Evolutionary conservation across 1,140 invertebrate species (phyloP).

Genomic region (Drosophila lowei): DNA sequence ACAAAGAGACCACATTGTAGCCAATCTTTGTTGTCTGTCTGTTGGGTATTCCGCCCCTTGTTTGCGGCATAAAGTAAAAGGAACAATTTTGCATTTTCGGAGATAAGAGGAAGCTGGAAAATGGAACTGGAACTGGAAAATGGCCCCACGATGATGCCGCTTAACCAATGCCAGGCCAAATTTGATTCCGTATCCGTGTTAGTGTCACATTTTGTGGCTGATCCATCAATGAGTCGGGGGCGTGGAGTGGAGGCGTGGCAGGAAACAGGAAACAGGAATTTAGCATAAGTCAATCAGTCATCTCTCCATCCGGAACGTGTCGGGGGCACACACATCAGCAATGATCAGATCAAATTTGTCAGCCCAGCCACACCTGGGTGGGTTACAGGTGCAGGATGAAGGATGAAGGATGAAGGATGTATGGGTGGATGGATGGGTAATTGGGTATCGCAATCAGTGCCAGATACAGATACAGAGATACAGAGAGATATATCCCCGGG

Average conservation of each 20-base stretch:
- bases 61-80: not conserved
- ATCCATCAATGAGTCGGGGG: slow-evolving; percentile 1
- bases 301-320: slow-evolving; percentile 6
- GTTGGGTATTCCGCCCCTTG: not conserved
- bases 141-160: not conserved
- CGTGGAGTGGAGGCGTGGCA: not conserved
- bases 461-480: slow-evolving; percentile 23
- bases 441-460: slow-evolving; percentile 57
- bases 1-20: slow-evolving; percentile 1
- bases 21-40: not conserved
- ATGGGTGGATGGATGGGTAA: slow-evolving; percentile 34
- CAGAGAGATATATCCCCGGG: no score
- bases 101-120: not conserved
- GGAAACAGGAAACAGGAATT: slow-evolving; percentile 46
- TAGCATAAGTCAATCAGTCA: slow-evolving; percentile 66
- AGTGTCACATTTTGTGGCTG: slow-evolving; percentile 25
- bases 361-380: slow-evolving; percentile 14
- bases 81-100: not conserved
- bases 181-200: slow-evolving; percentile 19
- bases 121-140: no score
- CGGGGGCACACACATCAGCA: slow-evolving; percentile 11
- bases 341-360: slow-evolving; percentile 34
- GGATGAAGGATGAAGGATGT: not conserved
- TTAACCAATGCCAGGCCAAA: not conserved
- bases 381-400: not conserved